Base-by-base conservation (phyloP, 2,113 vertebrate genomes). In the Nannobrachium achirus region DNA sequence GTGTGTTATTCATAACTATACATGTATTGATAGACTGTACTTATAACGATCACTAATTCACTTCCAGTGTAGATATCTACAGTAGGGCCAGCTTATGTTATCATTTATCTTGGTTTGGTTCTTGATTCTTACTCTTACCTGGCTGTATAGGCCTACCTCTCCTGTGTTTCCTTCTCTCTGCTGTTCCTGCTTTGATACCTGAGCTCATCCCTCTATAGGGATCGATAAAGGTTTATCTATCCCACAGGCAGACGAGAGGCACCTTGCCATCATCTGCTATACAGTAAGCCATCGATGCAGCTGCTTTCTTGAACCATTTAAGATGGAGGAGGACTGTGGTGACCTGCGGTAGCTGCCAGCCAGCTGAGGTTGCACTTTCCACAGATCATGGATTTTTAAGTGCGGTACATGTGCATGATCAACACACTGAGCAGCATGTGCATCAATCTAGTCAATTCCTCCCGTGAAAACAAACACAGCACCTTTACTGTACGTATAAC, bases 251-350 rank as follows among this genome's bases (percentile, higher is more conserved):
- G 65, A 7, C 67, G 66, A 63, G 62, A 67, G 55, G 78, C 79
- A 81, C 77, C 76, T 74, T 45, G 16, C 63, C 50, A 7, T 33
- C 52, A 51, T 67, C 68, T 83, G 57, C 48, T 66, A 33, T 41
- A 55, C 71, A 65, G 79, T 40, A 8, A 79, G 71, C 73, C 69
- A 69, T 81, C 73, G 69, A 71, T 40, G 67, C 74, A 71, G 64
- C 80, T 44, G 63, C 70, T 79, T 79, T 46, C 70, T 79, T 79
- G 41, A 79, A 84, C 74, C 55, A 49, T 66, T 66, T 60, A 71
- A 48, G 45, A 14, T 14, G 45, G 65, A 48, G 66, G 65, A 55
- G n/a, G 63, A 62, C 45, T 56, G 25, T 52, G 46, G 62, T 42
- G 19, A 56, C 53, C 53, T 7, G 53, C 20, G 7, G 10, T 20